Evolutionary conservation across 2,888 invertebrate genomes (phyloP).

Genomic region (Lomographa bimaculata): DNA sequence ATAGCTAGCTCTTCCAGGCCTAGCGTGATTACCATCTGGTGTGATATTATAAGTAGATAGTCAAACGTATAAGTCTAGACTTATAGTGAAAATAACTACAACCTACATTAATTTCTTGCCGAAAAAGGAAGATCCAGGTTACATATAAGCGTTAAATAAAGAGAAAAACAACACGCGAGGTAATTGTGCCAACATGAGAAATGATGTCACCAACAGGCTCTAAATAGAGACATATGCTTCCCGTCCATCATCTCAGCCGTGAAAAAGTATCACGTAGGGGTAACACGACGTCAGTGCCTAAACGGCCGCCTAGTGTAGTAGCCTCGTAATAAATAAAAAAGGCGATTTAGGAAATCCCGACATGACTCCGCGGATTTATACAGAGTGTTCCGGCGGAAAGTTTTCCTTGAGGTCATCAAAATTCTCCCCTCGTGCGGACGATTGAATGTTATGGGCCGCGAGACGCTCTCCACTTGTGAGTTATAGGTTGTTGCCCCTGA

Average conservation of each 20-base stretch:
- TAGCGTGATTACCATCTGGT: no score
- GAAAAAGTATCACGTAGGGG: constrained; percentile 58
- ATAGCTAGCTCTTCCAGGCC: no score
- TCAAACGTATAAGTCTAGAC: no score
- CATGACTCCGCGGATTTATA: constrained; percentile 79
- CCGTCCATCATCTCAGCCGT: constrained; percentile 47
- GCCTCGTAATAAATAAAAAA: constrained; percentile 77
- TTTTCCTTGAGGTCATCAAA: constrained; percentile 79
- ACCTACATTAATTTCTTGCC: no score
- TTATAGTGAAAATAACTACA: no score
- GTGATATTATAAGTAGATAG: no score
- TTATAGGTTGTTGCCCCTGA: constrained; percentile 69
- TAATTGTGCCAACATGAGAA: constrained; percentile 26
- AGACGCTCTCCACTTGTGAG: constrained; percentile 72
- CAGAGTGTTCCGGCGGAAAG: constrained; percentile 72
- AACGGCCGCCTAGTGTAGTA: constrained; percentile 67
- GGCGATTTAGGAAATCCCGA: constrained; percentile 79
- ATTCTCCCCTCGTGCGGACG: constrained; percentile 77
- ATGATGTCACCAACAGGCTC: constrained; percentile 34
- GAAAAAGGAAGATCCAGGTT: no score
- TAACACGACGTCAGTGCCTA: constrained; percentile 64
- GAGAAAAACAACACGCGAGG: no score
- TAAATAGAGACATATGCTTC: constrained; percentile 42
- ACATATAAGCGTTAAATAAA: no score
- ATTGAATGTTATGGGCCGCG: constrained; percentile 80